A percentile compares a stretch with the other conserved stretches of the same genome.
Evolutionary conservation across 1,140 invertebrate species (phyloP).

Genomic region (Calephelis nemesis): DNA sequence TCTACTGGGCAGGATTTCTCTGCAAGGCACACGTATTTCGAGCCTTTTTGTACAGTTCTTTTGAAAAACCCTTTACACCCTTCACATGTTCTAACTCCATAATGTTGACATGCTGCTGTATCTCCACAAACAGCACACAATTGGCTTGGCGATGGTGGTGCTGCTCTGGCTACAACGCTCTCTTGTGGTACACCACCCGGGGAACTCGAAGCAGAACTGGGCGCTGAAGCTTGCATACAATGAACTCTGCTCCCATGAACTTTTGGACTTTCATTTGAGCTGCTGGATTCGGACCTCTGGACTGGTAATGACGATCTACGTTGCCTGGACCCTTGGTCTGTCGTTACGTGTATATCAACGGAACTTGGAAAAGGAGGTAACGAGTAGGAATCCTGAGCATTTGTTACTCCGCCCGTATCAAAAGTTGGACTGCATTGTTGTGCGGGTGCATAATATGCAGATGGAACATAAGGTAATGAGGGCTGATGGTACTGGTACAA

Average conservation of each 20-base stretch:
- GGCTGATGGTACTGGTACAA: constrained; percentile 83
- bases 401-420: constrained; percentile 70
- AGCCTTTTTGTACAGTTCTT: constrained; percentile 98
- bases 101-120: constrained; percentile 98
- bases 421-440: constrained; percentile 79
- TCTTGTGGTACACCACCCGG: constrained; percentile 80
- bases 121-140: constrained; percentile 99
- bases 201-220: constrained; percentile 84
- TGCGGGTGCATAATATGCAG: constrained; percentile 78
- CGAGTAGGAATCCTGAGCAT: constrained; percentile 81
- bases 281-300: constrained; percentile 87
- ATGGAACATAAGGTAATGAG: constrained; percentile 75
- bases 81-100: constrained; percentile 98
- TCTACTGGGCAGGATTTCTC: constrained; percentile 99
- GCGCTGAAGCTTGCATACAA: constrained; percentile 81
- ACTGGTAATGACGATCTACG: constrained; percentile 86
- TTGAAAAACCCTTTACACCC: constrained; percentile 98
- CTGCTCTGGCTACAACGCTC: constrained; percentile 74
- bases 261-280: constrained; percentile 84
- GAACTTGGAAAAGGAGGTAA: constrained; percentile 82
- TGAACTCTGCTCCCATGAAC: constrained; percentile 76
- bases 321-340: constrained; percentile 81
- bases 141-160: constrained; percentile 89
- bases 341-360: constrained; percentile 80
- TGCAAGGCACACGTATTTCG: constrained; percentile 98